These are phyloP conservation scores for Periparus ater DNA, from an alignment of 2,797 vertebrate species.

Conservation along the genomic window DNA sequence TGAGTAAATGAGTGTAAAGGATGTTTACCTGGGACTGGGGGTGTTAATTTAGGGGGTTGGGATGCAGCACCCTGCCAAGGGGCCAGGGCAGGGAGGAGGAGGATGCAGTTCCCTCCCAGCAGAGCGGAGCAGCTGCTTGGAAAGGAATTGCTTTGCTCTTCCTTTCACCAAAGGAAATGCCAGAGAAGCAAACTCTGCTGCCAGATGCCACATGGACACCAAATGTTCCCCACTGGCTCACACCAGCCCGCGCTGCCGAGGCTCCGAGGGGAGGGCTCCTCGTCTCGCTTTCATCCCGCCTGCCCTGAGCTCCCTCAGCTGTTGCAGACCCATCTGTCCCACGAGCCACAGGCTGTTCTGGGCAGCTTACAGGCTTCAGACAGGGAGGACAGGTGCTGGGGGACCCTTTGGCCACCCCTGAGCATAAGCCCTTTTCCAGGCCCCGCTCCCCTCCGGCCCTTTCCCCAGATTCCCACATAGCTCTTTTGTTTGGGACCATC, in stretches of 20 bases:
- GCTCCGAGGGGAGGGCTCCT: neutral
- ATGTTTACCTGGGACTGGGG: neutral
- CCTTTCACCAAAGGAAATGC: slow-evolving; percentile 70
- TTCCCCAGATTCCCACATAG: neutral
- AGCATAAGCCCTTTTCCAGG: neutral
- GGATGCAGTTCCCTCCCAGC: neutral
- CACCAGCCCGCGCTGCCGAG: neutral
- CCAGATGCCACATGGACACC: slow-evolving; percentile 70
- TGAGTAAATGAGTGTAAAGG: neutral
- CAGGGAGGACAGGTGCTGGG: neutral
- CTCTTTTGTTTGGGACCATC: neutral
- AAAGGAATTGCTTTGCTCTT: slow-evolving; percentile 58
- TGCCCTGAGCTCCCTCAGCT: slow-evolving; percentile 19
- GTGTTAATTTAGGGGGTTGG: neutral
- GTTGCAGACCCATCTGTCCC: slow-evolving; percentile 10
- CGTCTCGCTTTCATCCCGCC: slow-evolving; percentile 14
- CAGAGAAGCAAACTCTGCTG: slow-evolving; percentile 49
- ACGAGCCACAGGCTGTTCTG: neutral
- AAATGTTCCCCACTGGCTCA: slow-evolving; percentile 51
- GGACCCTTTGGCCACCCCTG: neutral
- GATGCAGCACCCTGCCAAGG: neutral
- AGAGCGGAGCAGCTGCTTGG: slow-evolving; percentile 20
- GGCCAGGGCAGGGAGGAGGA: neutral
- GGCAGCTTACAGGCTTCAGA: slow-evolving; percentile 17
- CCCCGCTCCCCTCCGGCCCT: accelerated